Conservation (phyloP, 1,140 invertebrate genomes). For the Heliconius melpomene region DNA sequence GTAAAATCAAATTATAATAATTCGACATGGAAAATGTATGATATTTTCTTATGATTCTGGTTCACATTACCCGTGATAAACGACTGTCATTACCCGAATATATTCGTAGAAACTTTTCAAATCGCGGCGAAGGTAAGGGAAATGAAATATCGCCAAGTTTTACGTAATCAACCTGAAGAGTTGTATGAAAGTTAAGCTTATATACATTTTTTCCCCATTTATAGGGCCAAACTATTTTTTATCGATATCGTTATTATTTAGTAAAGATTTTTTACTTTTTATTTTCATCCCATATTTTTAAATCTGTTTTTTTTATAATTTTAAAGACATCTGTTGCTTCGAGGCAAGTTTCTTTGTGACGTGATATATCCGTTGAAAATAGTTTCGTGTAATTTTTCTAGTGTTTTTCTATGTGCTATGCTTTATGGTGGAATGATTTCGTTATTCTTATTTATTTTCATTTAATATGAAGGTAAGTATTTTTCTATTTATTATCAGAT, state of each 20-base stretch:
- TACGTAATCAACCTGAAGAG: conserved; percentile 16
- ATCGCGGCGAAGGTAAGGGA: conserved; percentile 20
- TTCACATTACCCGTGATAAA: conserved; percentile 17
- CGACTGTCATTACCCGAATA: conserved; percentile 25
- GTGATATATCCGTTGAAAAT: too few species aligned
- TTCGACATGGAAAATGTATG: background rate
- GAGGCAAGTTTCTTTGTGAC: too few species aligned
- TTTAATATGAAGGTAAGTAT: too few species aligned
- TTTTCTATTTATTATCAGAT: too few species aligned
- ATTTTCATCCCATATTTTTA: too few species aligned
- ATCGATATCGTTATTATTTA: background rate
- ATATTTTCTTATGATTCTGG: conserved; percentile 10
- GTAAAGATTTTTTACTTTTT: background rate
- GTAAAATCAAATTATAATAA: conserved; percentile 11
- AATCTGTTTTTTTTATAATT: background rate
- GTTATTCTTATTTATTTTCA: too few species aligned
- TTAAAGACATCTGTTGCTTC: too few species aligned
- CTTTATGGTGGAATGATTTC: too few species aligned
- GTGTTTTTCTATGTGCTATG: too few species aligned
- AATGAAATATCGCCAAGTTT: conserved; percentile 28
- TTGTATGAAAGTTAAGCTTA: conserved; percentile 7
- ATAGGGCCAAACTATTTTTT: background rate
- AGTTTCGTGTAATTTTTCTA: too few species aligned
- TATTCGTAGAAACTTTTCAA: conserved; percentile 31
- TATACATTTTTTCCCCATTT: background rate